Evolutionary conservation across 1,140 invertebrate species (phyloP).

Genomic region (Scylla paramamosain): DNA sequence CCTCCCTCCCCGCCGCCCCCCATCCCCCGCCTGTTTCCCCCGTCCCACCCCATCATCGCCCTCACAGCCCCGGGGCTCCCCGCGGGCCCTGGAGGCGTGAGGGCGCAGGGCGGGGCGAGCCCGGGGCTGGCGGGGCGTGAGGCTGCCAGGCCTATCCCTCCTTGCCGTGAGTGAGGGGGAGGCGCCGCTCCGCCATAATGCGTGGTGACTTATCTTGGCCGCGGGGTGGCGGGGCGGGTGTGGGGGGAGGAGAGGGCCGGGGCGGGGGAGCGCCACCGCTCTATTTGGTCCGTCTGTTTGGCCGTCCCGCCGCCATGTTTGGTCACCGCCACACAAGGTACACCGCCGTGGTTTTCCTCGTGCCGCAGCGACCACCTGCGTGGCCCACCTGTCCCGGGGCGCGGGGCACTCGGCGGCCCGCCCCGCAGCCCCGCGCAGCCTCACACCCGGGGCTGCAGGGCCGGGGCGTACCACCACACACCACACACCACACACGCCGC

Average conservation of each 20-base stretch:
- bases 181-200: background rate
- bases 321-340: background rate
- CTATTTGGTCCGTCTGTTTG: background rate
- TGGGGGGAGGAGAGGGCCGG: background rate
- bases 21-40: background rate
- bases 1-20: background rate
- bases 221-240: background rate
- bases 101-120: background rate
- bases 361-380: background rate
- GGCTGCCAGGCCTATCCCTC: background rate
- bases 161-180: background rate
- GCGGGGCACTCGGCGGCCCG: background rate
- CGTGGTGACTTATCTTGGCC: constrained; percentile 3
- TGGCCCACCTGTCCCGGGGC: background rate
- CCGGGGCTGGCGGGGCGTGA: background rate
- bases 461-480: background rate
- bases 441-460: background rate
- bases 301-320: background rate
- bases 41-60: background rate
- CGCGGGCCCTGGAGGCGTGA: background rate
- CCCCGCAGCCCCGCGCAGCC: background rate
- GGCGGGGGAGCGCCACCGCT: background rate
- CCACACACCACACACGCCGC: background rate
- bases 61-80: background rate
- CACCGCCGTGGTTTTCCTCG: background rate